Evolutionary conservation across 2,113 vertebrate genomes (phyloP).

Genomic region (Sceloporus tristichus): DNA sequence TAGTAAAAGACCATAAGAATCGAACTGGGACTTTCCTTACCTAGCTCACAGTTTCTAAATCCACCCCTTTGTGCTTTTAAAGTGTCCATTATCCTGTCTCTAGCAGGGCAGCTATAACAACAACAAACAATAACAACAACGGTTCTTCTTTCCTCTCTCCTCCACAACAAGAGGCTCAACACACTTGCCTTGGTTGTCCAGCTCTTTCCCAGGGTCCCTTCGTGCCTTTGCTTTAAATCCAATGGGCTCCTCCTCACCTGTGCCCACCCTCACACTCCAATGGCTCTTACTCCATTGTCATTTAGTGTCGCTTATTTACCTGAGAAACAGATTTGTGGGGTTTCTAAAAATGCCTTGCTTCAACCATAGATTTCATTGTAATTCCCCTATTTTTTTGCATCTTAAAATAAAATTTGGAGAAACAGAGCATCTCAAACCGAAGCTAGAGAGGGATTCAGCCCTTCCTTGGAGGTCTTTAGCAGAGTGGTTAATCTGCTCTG

Average conservation of each 20-base stretch:
- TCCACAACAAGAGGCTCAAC: slow-evolving; percentile 64
- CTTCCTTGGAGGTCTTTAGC: slow-evolving; percentile 30
- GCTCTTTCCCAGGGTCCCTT: slow-evolving; percentile 64
- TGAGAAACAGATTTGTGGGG: slow-evolving; percentile 73
- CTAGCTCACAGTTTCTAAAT: slow-evolving; percentile 39
- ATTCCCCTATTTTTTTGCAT: slow-evolving; percentile 52
- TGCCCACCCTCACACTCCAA: slow-evolving; percentile 15
- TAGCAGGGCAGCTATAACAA: slow-evolving; percentile 60
- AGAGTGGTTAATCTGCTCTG: too few species aligned
- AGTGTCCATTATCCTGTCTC: slow-evolving; percentile 64
- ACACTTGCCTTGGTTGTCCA: slow-evolving; percentile 63
- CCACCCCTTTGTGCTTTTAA: slow-evolving; percentile 78
- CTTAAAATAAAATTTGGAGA: slow-evolving; percentile 29
- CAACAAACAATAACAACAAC: background rate
- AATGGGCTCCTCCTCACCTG: slow-evolving; percentile 28
- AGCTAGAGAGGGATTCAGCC: slow-evolving; percentile 40
- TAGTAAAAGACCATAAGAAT: slow-evolving; percentile 74
- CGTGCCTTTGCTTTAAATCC: slow-evolving; percentile 43
- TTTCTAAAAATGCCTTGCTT: slow-evolving; percentile 73
- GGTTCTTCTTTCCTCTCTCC: background rate
- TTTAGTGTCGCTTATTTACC: slow-evolving; percentile 75
- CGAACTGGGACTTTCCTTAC: slow-evolving; percentile 65
- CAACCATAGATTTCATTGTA: slow-evolving; percentile 63
- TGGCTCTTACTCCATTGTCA: slow-evolving; percentile 75
- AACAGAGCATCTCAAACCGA: slow-evolving; percentile 64